Evolutionary conservation across 1,140 invertebrate species (phyloP).

Genomic region (Drosophila arizonae): DNA sequence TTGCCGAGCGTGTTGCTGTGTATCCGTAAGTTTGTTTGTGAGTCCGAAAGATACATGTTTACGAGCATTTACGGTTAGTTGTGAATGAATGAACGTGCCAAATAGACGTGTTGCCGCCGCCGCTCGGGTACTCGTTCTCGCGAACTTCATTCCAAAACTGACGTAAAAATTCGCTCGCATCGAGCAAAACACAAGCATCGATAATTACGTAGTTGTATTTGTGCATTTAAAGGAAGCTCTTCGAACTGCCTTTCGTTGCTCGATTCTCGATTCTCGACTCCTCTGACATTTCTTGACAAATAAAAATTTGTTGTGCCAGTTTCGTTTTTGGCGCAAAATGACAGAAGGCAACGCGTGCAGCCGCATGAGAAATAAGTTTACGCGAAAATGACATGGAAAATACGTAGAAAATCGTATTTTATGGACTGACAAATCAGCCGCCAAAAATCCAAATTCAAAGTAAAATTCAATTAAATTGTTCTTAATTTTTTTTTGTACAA

Average conservation of each 20-base stretch:
- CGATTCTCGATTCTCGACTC: neutral
- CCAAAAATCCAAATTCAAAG: conserved; percentile 22
- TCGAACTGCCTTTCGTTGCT: neutral
- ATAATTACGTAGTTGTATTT: conserved; percentile 24
- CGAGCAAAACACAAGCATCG: conserved; percentile 19
- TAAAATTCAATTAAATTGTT: conserved; percentile 46
- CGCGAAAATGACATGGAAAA: conserved; percentile 82
- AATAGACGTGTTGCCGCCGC: conserved; percentile 78
- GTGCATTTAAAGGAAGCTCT: conserved; percentile 25
- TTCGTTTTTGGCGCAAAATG: conserved; percentile 72
- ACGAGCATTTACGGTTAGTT: conserved; percentile 72
- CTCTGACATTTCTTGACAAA: conserved; percentile 34
- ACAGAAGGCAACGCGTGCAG: conserved; percentile 39
- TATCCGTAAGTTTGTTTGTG: conserved; percentile 31
- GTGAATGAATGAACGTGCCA: conserved; percentile 82
- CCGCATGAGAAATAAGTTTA: conserved; percentile 33
- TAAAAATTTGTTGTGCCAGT: conserved; percentile 46
- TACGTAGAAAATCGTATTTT: conserved; percentile 71
- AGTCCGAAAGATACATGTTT: conserved; percentile 62
- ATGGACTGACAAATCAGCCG: conserved; percentile 59
- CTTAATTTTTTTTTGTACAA: conserved; percentile 5
- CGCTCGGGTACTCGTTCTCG: conserved; percentile 61
- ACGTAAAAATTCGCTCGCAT: conserved; percentile 54
- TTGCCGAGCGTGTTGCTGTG: conserved; percentile 41
- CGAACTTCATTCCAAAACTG: conserved; percentile 64